phyloP scores from a whole-genome alignment of 2,888 invertebrate genomes.

The Rotaria magnacalcarata region DNA sequence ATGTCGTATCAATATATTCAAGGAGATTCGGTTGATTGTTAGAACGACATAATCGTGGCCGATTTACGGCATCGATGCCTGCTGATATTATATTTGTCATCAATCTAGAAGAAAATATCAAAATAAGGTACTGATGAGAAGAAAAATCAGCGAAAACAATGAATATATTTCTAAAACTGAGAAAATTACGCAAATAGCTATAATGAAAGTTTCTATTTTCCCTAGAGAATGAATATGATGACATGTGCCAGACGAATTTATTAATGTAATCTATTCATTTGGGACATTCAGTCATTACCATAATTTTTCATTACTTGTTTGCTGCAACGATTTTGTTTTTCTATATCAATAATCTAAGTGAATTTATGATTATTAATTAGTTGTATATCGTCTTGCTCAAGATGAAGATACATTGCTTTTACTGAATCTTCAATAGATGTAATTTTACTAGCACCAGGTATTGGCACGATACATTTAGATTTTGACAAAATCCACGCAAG shows the following conservation, averaged over 20 bases:
- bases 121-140: no score
- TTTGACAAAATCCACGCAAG: slow-evolving; percentile 40
- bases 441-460: slow-evolving; percentile 36
- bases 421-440: slow-evolving; percentile 42
- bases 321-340: not conserved
- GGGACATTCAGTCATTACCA: not conserved
- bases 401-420: slow-evolving; percentile 9
- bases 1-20: slow-evolving; percentile 36
- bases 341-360: not conserved
- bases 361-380: slow-evolving; percentile 32
- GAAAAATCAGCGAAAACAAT: not conserved
- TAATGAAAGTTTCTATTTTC: not conserved
- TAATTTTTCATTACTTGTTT: not conserved
- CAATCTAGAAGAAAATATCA: not conserved
- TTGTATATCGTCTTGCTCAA: slow-evolving; percentile 34
- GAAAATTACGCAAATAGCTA: not conserved
- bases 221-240: not conserved
- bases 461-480: slow-evolving; percentile 42
- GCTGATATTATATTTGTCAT: slow-evolving; percentile 5
- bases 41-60: slow-evolving; percentile 18
- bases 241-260: not conserved
- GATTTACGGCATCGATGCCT: not conserved
- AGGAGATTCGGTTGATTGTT: not conserved
- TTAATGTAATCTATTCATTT: not conserved
- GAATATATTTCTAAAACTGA: not conserved